Percentiles rank a stretch among this genome's conserved stretches.
These are phyloP conservation scores for Pangasianodon hypophthalmus DNA, from an alignment of 2,113 vertebrate species.

Conservation along the genomic window DNA sequence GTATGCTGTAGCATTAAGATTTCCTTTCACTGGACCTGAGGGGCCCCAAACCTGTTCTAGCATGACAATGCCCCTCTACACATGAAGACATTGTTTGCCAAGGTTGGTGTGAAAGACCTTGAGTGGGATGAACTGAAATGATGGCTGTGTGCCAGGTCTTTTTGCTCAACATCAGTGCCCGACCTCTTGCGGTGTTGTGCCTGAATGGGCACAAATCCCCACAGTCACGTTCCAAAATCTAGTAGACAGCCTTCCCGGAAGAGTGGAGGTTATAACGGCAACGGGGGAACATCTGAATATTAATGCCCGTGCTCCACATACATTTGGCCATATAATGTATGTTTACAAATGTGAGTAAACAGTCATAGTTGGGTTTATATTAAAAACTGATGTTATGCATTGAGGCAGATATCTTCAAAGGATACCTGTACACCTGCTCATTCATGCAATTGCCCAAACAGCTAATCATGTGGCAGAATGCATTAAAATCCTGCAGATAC, in stretches of 20 bases:
- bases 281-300: background rate
- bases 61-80: background rate
- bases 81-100: background rate
- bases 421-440: background rate
- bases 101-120: background rate
- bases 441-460: background rate
- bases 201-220: background rate
- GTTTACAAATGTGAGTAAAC: background rate
- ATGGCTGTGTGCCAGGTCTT: background rate
- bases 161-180: background rate
- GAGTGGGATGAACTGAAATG: background rate
- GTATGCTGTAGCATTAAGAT: background rate
- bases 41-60: background rate
- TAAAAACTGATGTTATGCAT: background rate
- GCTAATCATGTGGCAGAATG: background rate
- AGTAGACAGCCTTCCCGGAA: background rate
- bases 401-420: too few species aligned
- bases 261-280: background rate
- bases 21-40: background rate
- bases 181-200: background rate
- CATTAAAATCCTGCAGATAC: background rate
- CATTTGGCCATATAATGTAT: background rate
- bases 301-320: background rate
- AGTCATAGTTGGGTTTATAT: background rate
- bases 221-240: background rate